Conservation (phyloP, 2,113 vertebrate species). For the Taurulus bubalis region DNA sequence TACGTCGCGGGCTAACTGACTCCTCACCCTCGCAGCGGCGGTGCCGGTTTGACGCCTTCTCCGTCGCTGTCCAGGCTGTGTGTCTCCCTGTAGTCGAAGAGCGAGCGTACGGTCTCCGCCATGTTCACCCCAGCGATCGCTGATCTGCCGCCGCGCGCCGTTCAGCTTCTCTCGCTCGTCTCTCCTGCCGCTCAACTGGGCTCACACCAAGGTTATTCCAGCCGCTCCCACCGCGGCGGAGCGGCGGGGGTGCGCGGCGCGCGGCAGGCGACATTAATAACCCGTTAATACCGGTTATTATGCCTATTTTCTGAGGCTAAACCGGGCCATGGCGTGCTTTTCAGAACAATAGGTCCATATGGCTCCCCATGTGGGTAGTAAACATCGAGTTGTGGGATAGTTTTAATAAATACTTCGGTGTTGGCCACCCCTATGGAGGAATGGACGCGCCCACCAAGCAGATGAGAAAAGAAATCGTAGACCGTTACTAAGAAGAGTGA, state of each 20-base stretch:
- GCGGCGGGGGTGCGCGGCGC: conserved; percentile 39
- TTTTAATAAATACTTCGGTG: background rate
- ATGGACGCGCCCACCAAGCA: conserved; percentile 65
- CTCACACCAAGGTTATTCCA: conserved; percentile 80
- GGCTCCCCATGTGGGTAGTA: accelerated
- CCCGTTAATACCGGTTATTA: accelerated
- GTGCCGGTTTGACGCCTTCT: conserved; percentile 74
- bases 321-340: accelerated
- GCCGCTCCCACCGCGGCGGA: conserved; percentile 66
- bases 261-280: background rate
- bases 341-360: accelerated
- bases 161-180: conserved; percentile 67
- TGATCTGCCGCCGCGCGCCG: conserved; percentile 51
- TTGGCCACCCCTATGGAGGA: conserved; percentile 30
- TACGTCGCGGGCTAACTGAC: conserved; percentile 21
- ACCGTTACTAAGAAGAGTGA: conserved; percentile 66
- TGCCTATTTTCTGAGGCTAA: accelerated
- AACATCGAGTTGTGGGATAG: background rate
- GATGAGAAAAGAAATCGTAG: conserved; percentile 58
- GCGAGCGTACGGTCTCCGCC: conserved; percentile 83
- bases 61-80: conserved; percentile 80
- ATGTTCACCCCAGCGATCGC: conserved; percentile 71
- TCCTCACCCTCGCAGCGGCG: conserved; percentile 81
- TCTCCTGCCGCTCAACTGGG: conserved; percentile 64
- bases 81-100: conserved; percentile 82